Evolutionary conservation across 2,113 vertebrate species (phyloP), one percentile per base, ranked within the genome.

Genomic region (Pelmatolapia mariae): DNA sequence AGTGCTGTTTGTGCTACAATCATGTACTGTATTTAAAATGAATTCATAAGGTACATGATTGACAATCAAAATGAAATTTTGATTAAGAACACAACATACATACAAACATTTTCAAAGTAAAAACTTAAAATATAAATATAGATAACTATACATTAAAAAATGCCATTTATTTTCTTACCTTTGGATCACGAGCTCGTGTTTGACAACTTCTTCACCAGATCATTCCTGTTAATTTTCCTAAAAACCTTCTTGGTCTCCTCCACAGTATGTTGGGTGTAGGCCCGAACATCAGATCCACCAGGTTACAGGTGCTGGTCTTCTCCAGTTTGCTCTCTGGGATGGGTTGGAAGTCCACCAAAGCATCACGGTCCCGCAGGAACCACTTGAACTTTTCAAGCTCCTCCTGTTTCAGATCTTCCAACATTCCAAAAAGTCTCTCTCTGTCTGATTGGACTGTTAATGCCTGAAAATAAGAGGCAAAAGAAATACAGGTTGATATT

Each of bases 361-460:
- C 53, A 56, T 15, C 11, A 5, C 15, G 4, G 76, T 54, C 19
- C 50, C 3, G 13, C 29, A 80, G 29, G 29, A n/a, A 7, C 76
- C 50, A 38, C 10, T 80, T 36, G 50, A 54, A 53, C 7, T 7
- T 33, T 36, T 53, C 4, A 10, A 80, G 29, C 8, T 80, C 47
- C 10, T 80, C 7, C 10, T 22, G 4, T 15, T 36, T 7, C 31
- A 80, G 12, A 12, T 80, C 11, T 1, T 80, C 0, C 4, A 54
- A 12, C 3, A 80, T 24, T 24, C 0, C n/a, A 0, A 6, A 2
- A 54, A 54, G 0, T 2, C 0, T 4, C n/a, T 54, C 52, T 54
- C 0, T 54, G 5, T 54, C 38, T 38, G 36, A 38, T 7, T 38
- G 36, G 36, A 38, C 10, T 40, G 10, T 11, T 40, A 11, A 4